Evolutionary conservation across 2,113 vertebrate species (phyloP).

Genomic region (Clarias gariepinus): DNA sequence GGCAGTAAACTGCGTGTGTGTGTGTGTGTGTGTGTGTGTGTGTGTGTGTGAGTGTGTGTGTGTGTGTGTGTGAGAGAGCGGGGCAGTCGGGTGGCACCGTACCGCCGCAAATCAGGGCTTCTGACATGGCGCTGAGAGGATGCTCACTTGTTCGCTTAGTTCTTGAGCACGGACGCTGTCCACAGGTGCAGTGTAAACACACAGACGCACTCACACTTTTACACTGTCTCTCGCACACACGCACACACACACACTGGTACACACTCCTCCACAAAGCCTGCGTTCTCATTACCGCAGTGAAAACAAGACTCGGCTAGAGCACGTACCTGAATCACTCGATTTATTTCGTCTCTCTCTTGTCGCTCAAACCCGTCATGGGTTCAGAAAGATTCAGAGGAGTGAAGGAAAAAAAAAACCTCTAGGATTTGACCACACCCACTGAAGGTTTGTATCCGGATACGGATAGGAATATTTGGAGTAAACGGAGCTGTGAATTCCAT

Average conservation of each 20-base stretch:
- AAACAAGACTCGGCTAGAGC: not conserved
- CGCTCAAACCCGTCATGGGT: not conserved
- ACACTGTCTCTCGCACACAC: not conserved
- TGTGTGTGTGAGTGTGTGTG: not conserved
- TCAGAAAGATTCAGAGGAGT: not conserved
- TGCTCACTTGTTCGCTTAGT: not conserved
- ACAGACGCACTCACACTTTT: not conserved
- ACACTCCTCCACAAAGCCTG: not conserved
- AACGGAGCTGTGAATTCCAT: no score
- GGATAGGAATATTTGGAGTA: not conserved
- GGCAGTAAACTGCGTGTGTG: not conserved
- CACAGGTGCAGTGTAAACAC: not conserved
- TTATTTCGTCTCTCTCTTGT: not conserved
- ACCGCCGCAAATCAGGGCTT: constrained; percentile 6
- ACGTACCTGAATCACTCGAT: not conserved
- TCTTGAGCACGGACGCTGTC: not conserved
- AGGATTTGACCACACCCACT: not conserved
- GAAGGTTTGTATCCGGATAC: not conserved
- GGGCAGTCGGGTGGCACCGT: not conserved
- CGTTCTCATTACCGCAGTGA: not conserved
- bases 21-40: not conserved
- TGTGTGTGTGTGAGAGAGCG: not conserved
- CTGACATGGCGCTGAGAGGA: not conserved
- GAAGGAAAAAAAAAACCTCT: not conserved
- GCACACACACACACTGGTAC: not conserved